Conservation (phyloP, 2,888 invertebrate species). For the Sacculina carcini region DNA sequence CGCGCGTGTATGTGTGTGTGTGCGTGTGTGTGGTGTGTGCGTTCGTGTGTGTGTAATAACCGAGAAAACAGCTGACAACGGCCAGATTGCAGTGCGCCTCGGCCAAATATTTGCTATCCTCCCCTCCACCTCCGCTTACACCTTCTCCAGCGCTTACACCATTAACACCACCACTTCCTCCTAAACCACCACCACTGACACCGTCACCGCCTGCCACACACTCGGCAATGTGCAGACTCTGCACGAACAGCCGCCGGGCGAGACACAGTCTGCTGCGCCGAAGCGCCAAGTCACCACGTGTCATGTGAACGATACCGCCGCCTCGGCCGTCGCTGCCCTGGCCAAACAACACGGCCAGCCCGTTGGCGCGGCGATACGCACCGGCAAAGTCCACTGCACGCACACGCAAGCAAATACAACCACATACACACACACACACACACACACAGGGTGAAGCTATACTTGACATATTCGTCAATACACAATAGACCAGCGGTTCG, state of each 20-base stretch:
- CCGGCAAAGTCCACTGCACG: not conserved
- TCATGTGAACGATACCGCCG: not conserved
- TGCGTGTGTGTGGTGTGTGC: too few species aligned
- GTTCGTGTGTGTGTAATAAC: too few species aligned
- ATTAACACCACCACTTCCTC: not conserved
- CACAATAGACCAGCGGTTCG: not conserved
- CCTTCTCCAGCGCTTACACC: not conserved
- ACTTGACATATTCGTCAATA: not conserved
- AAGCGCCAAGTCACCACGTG: not conserved
- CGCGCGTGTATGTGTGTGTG: too few species aligned
- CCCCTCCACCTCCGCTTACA: not conserved
- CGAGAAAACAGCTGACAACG: not conserved
- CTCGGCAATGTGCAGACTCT: not conserved
- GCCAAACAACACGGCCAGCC: not conserved
- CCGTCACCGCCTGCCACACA: not conserved
- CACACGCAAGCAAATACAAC: conserved; percentile 4
- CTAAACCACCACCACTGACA: not conserved
- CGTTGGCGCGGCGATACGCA: not conserved
- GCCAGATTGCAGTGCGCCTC: not conserved
- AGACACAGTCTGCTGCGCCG: not conserved
- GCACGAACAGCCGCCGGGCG: not conserved
- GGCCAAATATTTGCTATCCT: not conserved
- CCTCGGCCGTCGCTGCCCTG: not conserved
- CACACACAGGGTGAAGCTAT: not conserved
- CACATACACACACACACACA: conserved; percentile 4